Conservation (phyloP, 1,140 invertebrate genomes). For the Lordiphosa mommai region DNA sequence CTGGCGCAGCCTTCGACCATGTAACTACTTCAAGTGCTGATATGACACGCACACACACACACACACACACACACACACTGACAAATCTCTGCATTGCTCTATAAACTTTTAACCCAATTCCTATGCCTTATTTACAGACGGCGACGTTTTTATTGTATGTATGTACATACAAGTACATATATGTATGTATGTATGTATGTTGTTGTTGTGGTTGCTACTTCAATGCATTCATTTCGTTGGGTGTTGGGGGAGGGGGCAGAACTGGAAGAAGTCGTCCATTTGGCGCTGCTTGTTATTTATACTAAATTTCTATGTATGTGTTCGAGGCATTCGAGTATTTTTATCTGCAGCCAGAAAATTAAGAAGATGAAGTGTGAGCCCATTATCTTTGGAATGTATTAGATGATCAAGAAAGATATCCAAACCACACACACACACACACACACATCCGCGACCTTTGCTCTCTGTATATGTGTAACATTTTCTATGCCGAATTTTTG, state of each 20-base stretch:
- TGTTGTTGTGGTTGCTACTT: conserved; percentile 5
- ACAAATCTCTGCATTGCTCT: conserved; percentile 71
- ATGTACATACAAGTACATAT: background rate
- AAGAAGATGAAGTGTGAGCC: no score
- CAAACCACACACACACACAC: no score
- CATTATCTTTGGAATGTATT: no score
- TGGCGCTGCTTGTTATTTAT: background rate
- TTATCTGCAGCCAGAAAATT: no score
- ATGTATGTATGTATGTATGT: background rate
- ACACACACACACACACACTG: conserved; percentile 12
- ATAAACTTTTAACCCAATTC: conserved; percentile 75
- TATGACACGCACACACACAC: conserved; percentile 36
- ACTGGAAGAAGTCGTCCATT: conserved; percentile 5
- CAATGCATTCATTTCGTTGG: conserved; percentile 8
- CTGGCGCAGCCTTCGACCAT: conserved; percentile 70
- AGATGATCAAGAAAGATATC: no score
- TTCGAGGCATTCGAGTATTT: background rate
- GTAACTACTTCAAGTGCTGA: conserved; percentile 66
- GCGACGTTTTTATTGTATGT: conserved; percentile 54
- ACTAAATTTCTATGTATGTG: background rate
- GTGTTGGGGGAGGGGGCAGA: background rate
- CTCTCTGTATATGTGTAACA: no score
- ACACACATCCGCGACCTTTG: no score
- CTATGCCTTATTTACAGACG: conserved; percentile 70
- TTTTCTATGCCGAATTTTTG: no score